Evolutionary conservation across 2,888 invertebrate species (phyloP).

Genomic region (Parasteatoda lunata): DNA sequence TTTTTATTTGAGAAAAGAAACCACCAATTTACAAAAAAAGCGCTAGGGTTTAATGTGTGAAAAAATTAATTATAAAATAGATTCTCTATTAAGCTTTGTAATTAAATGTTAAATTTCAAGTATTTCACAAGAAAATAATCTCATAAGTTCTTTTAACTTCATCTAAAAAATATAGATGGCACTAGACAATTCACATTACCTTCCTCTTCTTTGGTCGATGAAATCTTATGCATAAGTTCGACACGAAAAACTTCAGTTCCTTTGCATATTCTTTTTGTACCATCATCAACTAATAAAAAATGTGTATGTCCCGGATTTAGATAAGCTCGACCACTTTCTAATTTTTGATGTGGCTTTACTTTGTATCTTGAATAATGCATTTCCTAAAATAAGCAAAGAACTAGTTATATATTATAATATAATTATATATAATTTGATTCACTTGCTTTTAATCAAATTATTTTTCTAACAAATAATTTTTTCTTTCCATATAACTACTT

Average conservation of each 20-base stretch:
- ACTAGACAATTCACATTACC: slow-evolving; percentile 10
- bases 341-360: slow-evolving; percentile 73
- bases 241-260: slow-evolving; percentile 69
- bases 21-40: no score
- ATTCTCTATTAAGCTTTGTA: not conserved
- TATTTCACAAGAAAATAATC: not conserved
- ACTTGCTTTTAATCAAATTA: no score
- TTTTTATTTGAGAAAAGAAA: no score
- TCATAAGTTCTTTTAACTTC: not conserved
- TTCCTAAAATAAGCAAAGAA: slow-evolving; percentile 70
- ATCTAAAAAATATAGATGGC: not conserved
- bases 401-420: not conserved
- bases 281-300: slow-evolving; percentile 75
- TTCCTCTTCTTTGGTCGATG: slow-evolving; percentile 69
- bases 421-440: no score
- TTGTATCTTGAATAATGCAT: slow-evolving; percentile 73
- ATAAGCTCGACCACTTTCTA: slow-evolving; percentile 73
- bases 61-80: no score
- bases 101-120: not conserved
- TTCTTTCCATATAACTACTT: no score
- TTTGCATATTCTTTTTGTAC: slow-evolving; percentile 63
- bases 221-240: slow-evolving; percentile 71
- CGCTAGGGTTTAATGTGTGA: no score
- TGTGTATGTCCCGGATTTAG: slow-evolving; percentile 76
- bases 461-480: no score